phyloP scores from a whole-genome alignment of 2,888 invertebrate genomes.

The Xanthorhoe spadicearia region DNA sequence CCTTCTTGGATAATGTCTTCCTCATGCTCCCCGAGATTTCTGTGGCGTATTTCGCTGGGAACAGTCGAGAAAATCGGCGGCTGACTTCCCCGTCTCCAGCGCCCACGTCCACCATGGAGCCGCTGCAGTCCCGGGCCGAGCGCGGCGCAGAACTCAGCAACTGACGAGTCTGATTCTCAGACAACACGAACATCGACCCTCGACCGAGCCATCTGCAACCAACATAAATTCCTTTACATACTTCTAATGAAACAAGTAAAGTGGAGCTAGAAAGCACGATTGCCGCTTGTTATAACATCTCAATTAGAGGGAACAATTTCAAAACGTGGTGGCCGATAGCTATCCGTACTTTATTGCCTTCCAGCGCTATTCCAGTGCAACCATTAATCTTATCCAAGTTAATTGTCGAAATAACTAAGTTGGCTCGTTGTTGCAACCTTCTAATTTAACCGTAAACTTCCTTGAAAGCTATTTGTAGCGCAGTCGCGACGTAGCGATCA shows the following conservation, averaged over 20 bases:
- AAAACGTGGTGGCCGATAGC: conserved; percentile 41
- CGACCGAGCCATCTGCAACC: conserved; percentile 90
- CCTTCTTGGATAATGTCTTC: conserved; percentile 89
- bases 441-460: conserved; percentile 69
- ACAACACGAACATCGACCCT: conserved; percentile 99
- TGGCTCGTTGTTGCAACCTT: conserved; percentile 63
- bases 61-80: conserved; percentile 89
- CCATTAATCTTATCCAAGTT: conserved; percentile 73
- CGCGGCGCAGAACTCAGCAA: conserved; percentile 78
- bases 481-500: conserved; percentile 62
- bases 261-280: conserved; percentile 30
- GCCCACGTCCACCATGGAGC: conserved; percentile 92
- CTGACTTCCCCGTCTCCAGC: conserved; percentile 99
- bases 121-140: conserved; percentile 43
- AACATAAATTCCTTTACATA: conserved; percentile 6
- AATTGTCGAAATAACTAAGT: conserved; percentile 74
- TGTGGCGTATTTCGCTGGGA: conserved; percentile 91
- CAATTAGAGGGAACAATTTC: conserved; percentile 33
- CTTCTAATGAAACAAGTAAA: conserved; percentile 8
- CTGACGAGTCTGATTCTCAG: conserved; percentile 90
- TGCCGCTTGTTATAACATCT: conserved; percentile 35
- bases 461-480: conserved; percentile 69
- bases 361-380: conserved; percentile 54
- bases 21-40: conserved; percentile 97
- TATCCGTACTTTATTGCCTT: conserved; percentile 55